These are phyloP conservation scores for Alitta virens DNA, from an alignment of 2,888 invertebrate genomes.

Conservation along the genomic window DNA sequence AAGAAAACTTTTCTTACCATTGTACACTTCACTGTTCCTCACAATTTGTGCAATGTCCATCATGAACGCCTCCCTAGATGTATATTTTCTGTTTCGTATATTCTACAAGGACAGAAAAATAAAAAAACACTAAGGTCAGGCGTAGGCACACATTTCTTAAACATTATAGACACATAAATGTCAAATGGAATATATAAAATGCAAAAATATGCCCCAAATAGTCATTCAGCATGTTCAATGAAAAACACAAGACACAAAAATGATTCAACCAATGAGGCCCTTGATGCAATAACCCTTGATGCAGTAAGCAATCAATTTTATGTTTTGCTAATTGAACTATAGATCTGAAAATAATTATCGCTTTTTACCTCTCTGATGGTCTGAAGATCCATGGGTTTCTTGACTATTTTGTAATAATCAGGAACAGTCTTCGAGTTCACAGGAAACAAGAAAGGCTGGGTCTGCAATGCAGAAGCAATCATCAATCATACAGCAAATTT, in stretches of 20 bases:
- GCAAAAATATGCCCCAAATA: too few relatives aligned
- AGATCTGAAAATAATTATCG: too few relatives aligned
- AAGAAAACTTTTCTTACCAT: constrained; percentile 63
- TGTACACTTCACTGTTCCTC: constrained; percentile 89
- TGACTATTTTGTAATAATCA: constrained; percentile 90
- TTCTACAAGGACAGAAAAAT: constrained; percentile 33
- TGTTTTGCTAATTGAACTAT: too few relatives aligned
- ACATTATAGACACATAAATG: not conserved
- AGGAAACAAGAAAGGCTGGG: constrained; percentile 85
- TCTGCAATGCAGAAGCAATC: too few relatives aligned
- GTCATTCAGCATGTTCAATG: too few relatives aligned
- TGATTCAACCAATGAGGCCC: too few relatives aligned
- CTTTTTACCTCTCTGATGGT: constrained; percentile 74
- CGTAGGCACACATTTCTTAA: too few relatives aligned
- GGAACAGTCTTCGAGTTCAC: constrained; percentile 90
- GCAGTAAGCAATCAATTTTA: too few relatives aligned
- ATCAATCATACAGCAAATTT: too few relatives aligned
- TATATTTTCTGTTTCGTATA: constrained; percentile 66
- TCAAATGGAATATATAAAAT: not conserved
- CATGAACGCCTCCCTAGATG: constrained; percentile 91
- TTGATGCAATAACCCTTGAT: too few relatives aligned
- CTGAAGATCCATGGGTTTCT: constrained; percentile 94
- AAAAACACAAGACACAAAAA: too few relatives aligned
- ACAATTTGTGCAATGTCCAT: constrained; percentile 94
- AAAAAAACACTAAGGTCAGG: not conserved